phyloP scores from a whole-genome alignment of 2,113 vertebrate genomes.

The Saimiri boliviensis region DNA sequence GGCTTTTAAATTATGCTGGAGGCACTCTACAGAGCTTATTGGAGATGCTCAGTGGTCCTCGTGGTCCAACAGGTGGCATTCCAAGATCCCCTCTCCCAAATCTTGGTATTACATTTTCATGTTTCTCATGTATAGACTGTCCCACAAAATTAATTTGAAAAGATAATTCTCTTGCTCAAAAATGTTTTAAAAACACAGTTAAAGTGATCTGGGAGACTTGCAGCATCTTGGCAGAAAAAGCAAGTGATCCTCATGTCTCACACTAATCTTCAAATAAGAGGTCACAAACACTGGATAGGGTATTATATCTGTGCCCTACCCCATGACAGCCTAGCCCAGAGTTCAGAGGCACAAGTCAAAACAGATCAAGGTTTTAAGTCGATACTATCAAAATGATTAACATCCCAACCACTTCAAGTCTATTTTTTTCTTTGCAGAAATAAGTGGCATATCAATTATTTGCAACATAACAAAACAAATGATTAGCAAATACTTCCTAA shows the following conservation, averaged over 20 bases:
- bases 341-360: constrained; percentile 28
- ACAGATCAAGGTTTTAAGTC: not conserved
- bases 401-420: not conserved
- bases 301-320: not conserved
- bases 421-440: constrained; percentile 19
- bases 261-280: not conserved
- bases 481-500: constrained; percentile 1
- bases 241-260: not conserved
- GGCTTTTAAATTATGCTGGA: not conserved
- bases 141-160: not conserved
- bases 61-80: not conserved
- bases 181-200: not conserved
- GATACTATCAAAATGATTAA: constrained; percentile 16
- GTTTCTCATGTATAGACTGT: not conserved
- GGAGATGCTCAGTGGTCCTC: not conserved
- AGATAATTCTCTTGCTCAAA: not conserved
- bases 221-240: not conserved
- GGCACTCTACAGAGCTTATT: not conserved
- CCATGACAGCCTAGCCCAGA: not conserved
- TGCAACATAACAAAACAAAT: constrained; percentile 44
- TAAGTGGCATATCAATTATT: constrained; percentile 27
- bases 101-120: not conserved
- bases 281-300: not conserved
- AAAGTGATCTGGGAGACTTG: not conserved
- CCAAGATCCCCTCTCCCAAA: not conserved